Conservation (phyloP, 2,888 invertebrate species). For the Hoplodrina ambigua region DNA sequence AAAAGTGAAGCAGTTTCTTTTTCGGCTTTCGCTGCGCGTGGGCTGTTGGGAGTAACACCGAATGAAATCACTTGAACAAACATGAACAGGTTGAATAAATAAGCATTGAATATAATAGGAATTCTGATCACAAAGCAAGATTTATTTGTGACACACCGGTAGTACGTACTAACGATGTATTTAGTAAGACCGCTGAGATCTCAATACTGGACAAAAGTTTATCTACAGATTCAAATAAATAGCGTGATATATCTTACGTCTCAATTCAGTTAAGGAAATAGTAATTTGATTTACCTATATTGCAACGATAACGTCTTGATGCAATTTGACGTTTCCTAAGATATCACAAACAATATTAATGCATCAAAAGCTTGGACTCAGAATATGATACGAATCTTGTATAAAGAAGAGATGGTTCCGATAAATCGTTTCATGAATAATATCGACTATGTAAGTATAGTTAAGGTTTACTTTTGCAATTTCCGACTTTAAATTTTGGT, state of each 20-base stretch:
- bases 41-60: slow-evolving; percentile 75
- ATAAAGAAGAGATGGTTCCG: slow-evolving; percentile 1
- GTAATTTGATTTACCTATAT: slow-evolving; percentile 38
- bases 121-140: slow-evolving; percentile 59
- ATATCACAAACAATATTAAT: slow-evolving; percentile 35
- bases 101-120: slow-evolving; percentile 65
- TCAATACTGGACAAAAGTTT: slow-evolving; percentile 44
- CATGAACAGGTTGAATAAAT: slow-evolving; percentile 85
- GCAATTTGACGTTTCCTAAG: slow-evolving; percentile 37
- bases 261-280: slow-evolving; percentile 49
- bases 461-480: background rate
- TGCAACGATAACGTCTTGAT: slow-evolving; percentile 35
- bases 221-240: slow-evolving; percentile 50
- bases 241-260: slow-evolving; percentile 40
- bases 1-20: slow-evolving; percentile 71
- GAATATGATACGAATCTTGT: slow-evolving; percentile 9
- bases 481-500: background rate
- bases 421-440: background rate
- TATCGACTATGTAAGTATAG: background rate
- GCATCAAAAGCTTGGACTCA: slow-evolving; percentile 15
- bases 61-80: slow-evolving; percentile 80
- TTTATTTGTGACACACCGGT: slow-evolving; percentile 57
- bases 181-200: slow-evolving; percentile 56
- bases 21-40: slow-evolving; percentile 73
- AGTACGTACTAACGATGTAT: slow-evolving; percentile 54